Base-by-base conservation (phyloP, 2,888 invertebrate genomes). In the Drosophila trichaetosa region DNA sequence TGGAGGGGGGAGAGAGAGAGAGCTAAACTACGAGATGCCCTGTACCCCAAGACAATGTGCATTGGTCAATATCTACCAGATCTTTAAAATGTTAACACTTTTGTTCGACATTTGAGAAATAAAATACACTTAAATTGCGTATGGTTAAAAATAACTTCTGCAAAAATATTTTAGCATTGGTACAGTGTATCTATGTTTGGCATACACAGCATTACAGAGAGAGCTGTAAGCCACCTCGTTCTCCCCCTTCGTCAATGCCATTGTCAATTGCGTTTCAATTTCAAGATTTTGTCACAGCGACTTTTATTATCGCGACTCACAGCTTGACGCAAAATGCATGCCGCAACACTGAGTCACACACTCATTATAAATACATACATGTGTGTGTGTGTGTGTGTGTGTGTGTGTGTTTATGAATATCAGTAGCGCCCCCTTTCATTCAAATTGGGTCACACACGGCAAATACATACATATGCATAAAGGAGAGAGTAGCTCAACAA, bases 211-310 rank as follows among this genome's bases (percentile, higher is more conserved):
- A 53, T 34, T 56, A 29, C 11, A 24, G 36, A 54, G 4, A 11
- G 18, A 38, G 7, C 53, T 53, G 33, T 24, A 31, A 56, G 49
- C 60, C 16, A 24, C 1, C 24, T 24, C 18, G 4, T 16, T 29
- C 46, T 33, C 42, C 33, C 38, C 64, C 59, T 63, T 27, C 42
- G 61, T 27, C 69, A 67, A 60, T 73, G 77, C 58, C 69, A 67
- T 38, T 81, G 66, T 31, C 69, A 74, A 81, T 71, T 81, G 82
- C 82, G 78, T 71, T 56, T 81, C 73, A 73, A 60, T 49, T 68
- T 63, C 56, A 53, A 60, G 48, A 59, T 58, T 68, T 66, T 49
- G 36, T 2, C 57, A 61, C 57, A 27, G 56, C 57, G 57, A 59
- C 62, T 66, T 59, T 54, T 62, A 62, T 76, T 61, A 61, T 29